Evolutionary conservation across 37 sponge, comb jelly and placozoan species (phyloP).

Genomic region (Agelas oroides): DNA sequence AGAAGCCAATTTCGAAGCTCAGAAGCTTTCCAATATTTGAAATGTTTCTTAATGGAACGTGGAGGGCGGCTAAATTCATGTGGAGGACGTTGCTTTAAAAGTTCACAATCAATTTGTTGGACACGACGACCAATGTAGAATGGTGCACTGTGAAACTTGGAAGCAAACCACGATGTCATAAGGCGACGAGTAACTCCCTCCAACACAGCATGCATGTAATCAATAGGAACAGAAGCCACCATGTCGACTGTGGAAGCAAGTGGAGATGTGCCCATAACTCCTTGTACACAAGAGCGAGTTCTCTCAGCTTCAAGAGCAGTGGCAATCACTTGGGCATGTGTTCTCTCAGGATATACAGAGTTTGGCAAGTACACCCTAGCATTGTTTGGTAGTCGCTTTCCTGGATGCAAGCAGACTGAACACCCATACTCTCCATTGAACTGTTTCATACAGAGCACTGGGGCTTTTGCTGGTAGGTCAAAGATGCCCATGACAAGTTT

Average conservation of each 20-base stretch:
- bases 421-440: constrained; percentile 60
- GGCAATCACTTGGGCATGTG: neutral
- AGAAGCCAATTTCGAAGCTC: constrained; percentile 24
- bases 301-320: neutral
- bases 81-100: constrained; percentile 16
- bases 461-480: constrained; percentile 51
- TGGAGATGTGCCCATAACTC: constrained; percentile 25
- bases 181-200: constrained; percentile 5
- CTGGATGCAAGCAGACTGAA: constrained; percentile 53
- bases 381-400: constrained; percentile 16
- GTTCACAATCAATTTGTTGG: neutral
- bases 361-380: constrained; percentile 7
- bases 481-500: constrained; percentile 19
- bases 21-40: constrained; percentile 34
- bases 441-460: constrained; percentile 5
- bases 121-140: constrained; percentile 29
- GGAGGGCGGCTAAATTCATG: constrained; percentile 16
- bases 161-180: constrained; percentile 24
- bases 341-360: constrained; percentile 2
- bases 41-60: neutral
- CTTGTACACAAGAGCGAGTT: neutral
- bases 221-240: constrained; percentile 18
- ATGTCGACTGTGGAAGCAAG: neutral
- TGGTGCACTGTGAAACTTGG: constrained; percentile 19
- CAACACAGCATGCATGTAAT: constrained; percentile 46